These are phyloP conservation scores for Varanus komodoensis DNA, from an alignment of 2,113 vertebrate genomes.

Conservation along the genomic window DNA sequence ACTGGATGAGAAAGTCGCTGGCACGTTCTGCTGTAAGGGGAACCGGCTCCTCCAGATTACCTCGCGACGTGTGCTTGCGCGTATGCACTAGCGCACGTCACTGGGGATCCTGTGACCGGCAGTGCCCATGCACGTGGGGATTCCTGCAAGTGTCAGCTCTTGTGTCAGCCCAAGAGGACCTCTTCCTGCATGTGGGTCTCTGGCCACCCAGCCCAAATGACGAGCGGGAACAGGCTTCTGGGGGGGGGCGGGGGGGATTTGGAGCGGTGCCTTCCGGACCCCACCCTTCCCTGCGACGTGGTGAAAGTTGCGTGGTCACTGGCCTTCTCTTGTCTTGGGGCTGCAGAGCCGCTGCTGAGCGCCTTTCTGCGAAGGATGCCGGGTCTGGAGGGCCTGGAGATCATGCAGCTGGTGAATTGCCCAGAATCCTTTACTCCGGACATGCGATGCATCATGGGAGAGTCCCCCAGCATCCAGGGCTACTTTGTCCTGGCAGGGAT, in stretches of 20 bases:
- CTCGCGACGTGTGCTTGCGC: too few relatives aligned
- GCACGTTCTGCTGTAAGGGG: too few relatives aligned
- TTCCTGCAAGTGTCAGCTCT: too few relatives aligned
- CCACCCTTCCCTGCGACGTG: not conserved
- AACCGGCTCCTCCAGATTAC: too few relatives aligned
- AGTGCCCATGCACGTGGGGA: too few relatives aligned
- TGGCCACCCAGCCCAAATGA: not conserved
- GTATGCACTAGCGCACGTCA: too few relatives aligned
- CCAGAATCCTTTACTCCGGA: conserved; percentile 96
- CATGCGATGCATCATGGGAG: conserved; percentile 96
- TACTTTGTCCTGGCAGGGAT: conserved; percentile 95
- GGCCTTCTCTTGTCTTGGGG: not conserved
- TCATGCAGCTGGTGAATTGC: conserved; percentile 94
- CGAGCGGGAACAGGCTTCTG: too few relatives aligned
- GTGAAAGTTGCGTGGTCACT: too few relatives aligned
- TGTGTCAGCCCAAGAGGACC: too few relatives aligned
- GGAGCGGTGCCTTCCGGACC: not conserved
- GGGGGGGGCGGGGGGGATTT: not conserved
- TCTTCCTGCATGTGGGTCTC: not conserved
- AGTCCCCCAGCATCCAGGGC: conserved; percentile 84
- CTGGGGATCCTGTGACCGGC: too few relatives aligned
- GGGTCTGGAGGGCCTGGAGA: conserved; percentile 86
- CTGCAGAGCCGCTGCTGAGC: conserved; percentile 89
- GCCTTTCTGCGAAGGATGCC: conserved; percentile 93
- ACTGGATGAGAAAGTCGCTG: too few relatives aligned